Evolutionary conservation across 2,113 vertebrate genomes (phyloP), one percentile per base, ranked within the genome.

Genomic region (Limnothrissa miodon): DNA sequence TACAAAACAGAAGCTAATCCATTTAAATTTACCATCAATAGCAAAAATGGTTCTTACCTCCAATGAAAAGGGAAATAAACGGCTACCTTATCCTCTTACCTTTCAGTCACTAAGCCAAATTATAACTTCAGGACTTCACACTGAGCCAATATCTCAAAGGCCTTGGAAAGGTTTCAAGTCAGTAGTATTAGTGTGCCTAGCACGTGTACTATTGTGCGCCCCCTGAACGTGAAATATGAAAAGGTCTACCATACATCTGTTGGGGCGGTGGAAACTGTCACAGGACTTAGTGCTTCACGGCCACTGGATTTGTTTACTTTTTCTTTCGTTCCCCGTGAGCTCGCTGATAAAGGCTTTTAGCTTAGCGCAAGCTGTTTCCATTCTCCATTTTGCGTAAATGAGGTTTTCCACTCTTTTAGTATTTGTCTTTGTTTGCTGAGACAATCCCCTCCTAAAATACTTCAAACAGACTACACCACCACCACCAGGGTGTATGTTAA

Each of bases 221-320:
- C 5, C 10, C 13, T 74, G 29, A 36, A 74, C 25, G 36, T 74
- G 15, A 74, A 17, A 36, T 36, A 74, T 74, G 4, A 74, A 17
- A 17, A 33, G 11, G 33, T 29, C 33, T 33, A 33, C 66, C 66
- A 74, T 39, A 33, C 29, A 74, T 15, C 66, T 74, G 66, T 36
- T 36, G 66, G 11, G 33, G 13, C 66, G 4, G 10, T 74, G 36
- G 36, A 74, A 74, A 33, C 25, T 74, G 66, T 74, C 66, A 74
- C 66, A 74, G 66, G 66, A 74, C 66, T 74, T 70, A 17, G 29
- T 70, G 29, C 36, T 70, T 74, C 29, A 33, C 36, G 66, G 33
- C 29, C 66, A 74, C 29, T 17, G 66, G 66, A 36, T 74, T 33
- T 74, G 66, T 74, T 74, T 74, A 74, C 66, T 74, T 74, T 33